phyloP scores from a whole-genome alignment of 2,113 vertebrate genomes.

The Aviceda subcristata region DNA sequence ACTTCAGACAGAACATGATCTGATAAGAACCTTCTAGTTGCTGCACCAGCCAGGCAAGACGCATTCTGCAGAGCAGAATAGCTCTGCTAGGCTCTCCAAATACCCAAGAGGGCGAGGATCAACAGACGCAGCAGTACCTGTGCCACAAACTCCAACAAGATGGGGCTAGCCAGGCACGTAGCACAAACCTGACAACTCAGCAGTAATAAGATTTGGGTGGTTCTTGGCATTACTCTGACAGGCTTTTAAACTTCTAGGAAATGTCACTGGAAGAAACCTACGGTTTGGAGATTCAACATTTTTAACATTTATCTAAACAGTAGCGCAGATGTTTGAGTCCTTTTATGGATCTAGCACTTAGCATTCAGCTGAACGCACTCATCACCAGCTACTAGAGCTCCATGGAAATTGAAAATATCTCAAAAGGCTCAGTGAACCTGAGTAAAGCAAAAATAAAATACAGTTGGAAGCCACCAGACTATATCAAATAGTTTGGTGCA shows the following conservation, averaged over 20 bases:
- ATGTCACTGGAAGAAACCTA: background rate
- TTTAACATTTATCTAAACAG: background rate
- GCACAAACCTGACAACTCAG: background rate
- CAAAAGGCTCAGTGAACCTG: background rate
- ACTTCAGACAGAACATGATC: background rate
- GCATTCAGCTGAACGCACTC: background rate
- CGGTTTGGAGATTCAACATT: background rate
- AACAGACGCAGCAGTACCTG: background rate
- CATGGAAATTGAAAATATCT: background rate
- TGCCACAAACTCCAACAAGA: background rate
- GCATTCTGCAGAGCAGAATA: background rate
- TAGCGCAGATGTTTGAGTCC: accelerated
- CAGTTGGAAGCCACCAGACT: background rate
- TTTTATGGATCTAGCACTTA: background rate
- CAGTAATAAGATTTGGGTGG: background rate
- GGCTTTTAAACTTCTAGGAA: background rate
- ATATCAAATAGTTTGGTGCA: accelerated
- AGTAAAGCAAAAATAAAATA: background rate
- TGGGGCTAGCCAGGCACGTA: background rate
- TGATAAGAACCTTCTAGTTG: background rate
- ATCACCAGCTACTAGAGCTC: background rate
- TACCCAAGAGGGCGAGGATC: background rate
- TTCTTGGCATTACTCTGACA: background rate
- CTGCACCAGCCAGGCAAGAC: background rate
- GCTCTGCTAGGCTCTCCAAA: background rate